These are phyloP conservation scores for Cololabis saira DNA, from an alignment of 2,113 vertebrate genomes.

Conservation along the genomic window DNA sequence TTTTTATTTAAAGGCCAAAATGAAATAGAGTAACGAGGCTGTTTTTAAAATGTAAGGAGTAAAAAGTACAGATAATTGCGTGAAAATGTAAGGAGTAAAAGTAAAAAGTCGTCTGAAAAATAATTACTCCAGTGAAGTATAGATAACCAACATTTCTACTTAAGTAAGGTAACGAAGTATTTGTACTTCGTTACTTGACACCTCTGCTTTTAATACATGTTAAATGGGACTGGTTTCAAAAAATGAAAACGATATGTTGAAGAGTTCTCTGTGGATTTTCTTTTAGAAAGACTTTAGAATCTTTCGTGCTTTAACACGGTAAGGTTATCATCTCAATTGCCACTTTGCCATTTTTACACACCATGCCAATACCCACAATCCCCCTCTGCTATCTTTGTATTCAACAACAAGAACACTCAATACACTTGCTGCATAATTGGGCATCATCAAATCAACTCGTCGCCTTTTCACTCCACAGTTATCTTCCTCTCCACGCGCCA, in stretches of 20 bases:
- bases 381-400: slow-evolving; percentile 14
- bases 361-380: slow-evolving; percentile 10
- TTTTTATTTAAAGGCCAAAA: too few species aligned
- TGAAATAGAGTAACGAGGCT: too few species aligned
- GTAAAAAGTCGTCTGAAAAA: too few species aligned
- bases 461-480: slow-evolving; percentile 41
- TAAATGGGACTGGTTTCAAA: slow-evolving; percentile 40
- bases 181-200: too few species aligned
- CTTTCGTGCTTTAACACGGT: background rate
- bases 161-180: too few species aligned
- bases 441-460: slow-evolving; percentile 34
- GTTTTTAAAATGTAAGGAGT: too few species aligned
- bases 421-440: slow-evolving; percentile 35
- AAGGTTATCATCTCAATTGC: background rate
- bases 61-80: too few species aligned
- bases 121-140: too few species aligned
- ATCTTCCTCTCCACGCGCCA: slow-evolving; percentile 36
- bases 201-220: slow-evolving; percentile 36
- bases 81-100: too few species aligned
- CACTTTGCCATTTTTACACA: background rate
- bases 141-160: too few species aligned
- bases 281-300: slow-evolving; percentile 24
- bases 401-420: slow-evolving; percentile 25
- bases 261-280: slow-evolving; percentile 13
- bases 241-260: slow-evolving; percentile 30